phyloP scores from a whole-genome alignment of 2,113 vertebrate species.

The Castor canadensis region DNA sequence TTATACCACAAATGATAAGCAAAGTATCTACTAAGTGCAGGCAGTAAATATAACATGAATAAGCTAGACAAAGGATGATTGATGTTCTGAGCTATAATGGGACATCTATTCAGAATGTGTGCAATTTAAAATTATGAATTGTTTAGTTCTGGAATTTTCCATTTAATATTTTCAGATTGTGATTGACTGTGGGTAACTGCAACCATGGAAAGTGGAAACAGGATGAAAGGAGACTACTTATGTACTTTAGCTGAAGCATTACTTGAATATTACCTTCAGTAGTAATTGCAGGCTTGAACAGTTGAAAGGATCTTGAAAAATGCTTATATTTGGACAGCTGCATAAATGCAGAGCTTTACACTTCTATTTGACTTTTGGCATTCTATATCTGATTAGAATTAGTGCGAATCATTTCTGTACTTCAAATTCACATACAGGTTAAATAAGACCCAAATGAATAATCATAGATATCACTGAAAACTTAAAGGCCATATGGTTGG shows the following conservation, averaged over 20 bases:
- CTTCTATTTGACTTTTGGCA: background rate
- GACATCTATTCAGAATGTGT: background rate
- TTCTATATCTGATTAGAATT: background rate
- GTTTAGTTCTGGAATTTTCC: background rate
- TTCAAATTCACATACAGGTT: background rate
- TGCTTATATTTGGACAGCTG: background rate
- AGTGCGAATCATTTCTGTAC: background rate
- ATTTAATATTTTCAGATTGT: background rate
- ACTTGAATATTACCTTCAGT: background rate
- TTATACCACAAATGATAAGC: background rate
- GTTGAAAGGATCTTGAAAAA: background rate
- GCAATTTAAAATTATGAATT: background rate
- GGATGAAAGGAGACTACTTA: background rate
- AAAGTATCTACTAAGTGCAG: background rate
- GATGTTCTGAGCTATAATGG: background rate
- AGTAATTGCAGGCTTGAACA: background rate
- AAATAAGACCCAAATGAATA: background rate
- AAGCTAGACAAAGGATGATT: background rate
- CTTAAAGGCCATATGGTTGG: background rate
- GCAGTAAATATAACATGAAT: background rate
- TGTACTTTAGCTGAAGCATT: background rate
- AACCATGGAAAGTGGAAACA: background rate
- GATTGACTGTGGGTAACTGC: background rate
- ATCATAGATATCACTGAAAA: background rate
- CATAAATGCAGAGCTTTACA: background rate